A percentile compares a stretch with the other conserved stretches of the same genome.
phyloP scores from a whole-genome alignment of 2,113 vertebrate species.

The Malaclemys terrapin region DNA sequence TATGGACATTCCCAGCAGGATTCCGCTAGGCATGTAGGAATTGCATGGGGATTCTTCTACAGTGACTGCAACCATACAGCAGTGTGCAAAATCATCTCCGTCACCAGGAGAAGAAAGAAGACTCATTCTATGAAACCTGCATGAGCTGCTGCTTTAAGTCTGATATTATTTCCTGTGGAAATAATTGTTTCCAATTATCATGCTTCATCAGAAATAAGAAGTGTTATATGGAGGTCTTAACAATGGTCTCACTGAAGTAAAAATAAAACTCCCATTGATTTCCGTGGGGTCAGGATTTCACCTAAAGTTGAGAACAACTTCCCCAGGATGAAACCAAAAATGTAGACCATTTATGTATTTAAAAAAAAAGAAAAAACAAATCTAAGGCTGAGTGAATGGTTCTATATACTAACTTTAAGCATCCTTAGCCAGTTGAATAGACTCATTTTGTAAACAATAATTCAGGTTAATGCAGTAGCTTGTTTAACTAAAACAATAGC shows the following conservation, averaged over 20 bases:
- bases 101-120: not conserved
- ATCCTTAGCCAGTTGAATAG: not conserved
- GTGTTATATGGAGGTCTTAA: not conserved
- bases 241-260: not conserved
- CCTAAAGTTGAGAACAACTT: conserved; percentile 1
- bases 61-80: fast-evolving
- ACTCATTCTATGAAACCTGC: not conserved
- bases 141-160: not conserved
- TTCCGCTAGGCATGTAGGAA: not conserved
- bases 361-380: not conserved
- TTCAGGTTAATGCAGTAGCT: not conserved
- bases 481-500: not conserved
- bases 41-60: fast-evolving
- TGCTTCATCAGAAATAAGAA: not conserved
- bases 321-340: not conserved
- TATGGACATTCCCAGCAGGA: not conserved
- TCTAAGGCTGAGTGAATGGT: not conserved
- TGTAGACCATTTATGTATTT: not conserved
- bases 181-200: conserved; percentile 25
- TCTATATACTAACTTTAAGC: not conserved
- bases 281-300: not conserved
- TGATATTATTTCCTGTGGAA: not conserved
- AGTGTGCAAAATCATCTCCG: not conserved
- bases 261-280: not conserved
- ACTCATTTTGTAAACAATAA: not conserved